Base-by-base conservation (phyloP, 2,113 vertebrate species). In the Ameiurus melas region DNA sequence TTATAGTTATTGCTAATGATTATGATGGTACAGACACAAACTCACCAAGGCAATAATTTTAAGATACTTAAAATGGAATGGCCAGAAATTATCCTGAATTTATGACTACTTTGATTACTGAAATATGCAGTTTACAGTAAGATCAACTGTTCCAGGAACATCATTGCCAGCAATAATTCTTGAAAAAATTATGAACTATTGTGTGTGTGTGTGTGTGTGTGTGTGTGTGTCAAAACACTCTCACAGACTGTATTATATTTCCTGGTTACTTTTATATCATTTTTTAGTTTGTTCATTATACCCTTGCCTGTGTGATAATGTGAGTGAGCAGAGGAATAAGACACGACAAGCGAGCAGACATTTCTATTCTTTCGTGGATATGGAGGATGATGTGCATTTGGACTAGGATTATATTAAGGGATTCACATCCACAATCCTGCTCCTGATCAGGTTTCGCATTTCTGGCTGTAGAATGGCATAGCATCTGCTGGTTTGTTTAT, bases 401-500 rank as follows among this genome's bases (percentile, higher is more conserved):
- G 68, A 80, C 7, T 14, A 43, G 33, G 60, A 57, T 66, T 62
- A 43, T 47, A 3, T 87, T 36, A 55, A 66, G 5, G 70, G 89
- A 51, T 71, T 66, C 60, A 47, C 89, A 53, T 87, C 27, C 64
- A 84, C 85, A 85, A 66, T 85, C 12, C 9, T 57, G 57, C 57
- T 58, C 79, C 36, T 85, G 77, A 87, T 89, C 84, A 33, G 64
- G 71, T 84, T 84, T 90, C 83, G 20, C 53, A 39, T 84, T 82
- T 85, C 66, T 90, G 85, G 87, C 87, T 43, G 47, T 19, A 30
- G 85, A 79, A 53, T 89, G 79, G 70, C 86, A 86, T 62, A 83
- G 81, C 89, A 87, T 83, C 89, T 87, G 79, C 71, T 89, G 68
- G 84, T 83, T 89, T 85, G 90, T 87, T 87, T 87, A 57, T 66